Percentiles rank a stretch among this genome's conserved stretches.
phyloP scores from a whole-genome alignment of 1,140 invertebrate species.

The Drosophila takahashii region DNA sequence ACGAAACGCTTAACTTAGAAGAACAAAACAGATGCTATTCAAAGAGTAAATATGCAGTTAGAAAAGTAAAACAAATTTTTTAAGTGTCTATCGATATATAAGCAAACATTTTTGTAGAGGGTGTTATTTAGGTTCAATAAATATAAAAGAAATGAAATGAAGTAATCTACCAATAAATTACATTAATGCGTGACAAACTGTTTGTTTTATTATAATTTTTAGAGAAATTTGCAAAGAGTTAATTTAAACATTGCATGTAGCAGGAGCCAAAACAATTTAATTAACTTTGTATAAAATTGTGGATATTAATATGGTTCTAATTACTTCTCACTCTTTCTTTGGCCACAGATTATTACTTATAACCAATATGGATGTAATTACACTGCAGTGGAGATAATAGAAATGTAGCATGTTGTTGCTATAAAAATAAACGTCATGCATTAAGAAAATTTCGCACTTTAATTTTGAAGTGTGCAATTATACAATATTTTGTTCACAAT shows the following conservation, averaged over 20 bases:
- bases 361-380: slow-evolving; percentile 30
- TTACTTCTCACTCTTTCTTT: neutral
- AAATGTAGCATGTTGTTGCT: neutral
- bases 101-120: too few relatives aligned
- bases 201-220: neutral
- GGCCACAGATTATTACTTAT: neutral
- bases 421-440: neutral
- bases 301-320: neutral
- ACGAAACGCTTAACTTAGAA: neutral
- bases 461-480: slow-evolving; percentile 35
- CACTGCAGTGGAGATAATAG: slow-evolving; percentile 14
- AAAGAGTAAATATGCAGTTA: neutral
- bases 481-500: slow-evolving; percentile 21
- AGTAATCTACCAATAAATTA: neutral
- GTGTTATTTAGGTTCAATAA: too few relatives aligned
- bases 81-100: too few relatives aligned
- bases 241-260: slow-evolving; percentile 62
- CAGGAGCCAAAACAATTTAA: neutral
- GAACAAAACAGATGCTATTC: neutral
- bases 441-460: slow-evolving; percentile 12
- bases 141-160: neutral
- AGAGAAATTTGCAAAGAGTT: neutral
- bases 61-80: too few relatives aligned
- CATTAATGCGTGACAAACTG: slow-evolving; percentile 11
- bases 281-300: neutral